Conservation (phyloP, 2,113 vertebrate species). For the Saguinus midas region DNA sequence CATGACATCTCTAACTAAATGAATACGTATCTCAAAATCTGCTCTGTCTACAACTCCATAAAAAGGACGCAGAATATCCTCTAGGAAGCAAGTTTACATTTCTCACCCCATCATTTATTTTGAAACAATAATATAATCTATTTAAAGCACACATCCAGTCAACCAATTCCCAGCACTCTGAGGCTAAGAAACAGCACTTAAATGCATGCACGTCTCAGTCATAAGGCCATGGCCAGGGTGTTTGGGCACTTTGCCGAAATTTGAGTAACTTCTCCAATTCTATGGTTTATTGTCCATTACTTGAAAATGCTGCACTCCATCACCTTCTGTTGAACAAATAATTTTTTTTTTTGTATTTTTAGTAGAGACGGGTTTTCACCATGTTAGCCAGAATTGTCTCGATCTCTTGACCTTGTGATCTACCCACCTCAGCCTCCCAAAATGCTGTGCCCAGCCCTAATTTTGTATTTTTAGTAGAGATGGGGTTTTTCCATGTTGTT, state of each 20-base stretch:
- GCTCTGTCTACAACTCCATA: neutral
- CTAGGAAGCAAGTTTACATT: neutral
- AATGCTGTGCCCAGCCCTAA: too few relatives aligned
- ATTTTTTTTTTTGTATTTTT: neutral
- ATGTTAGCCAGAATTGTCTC: too few relatives aligned
- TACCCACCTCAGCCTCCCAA: too few relatives aligned
- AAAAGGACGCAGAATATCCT: neutral
- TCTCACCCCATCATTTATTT: neutral
- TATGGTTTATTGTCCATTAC: slow-evolving; percentile 42
- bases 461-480: too few relatives aligned
- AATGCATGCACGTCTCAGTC: slow-evolving; percentile 30
- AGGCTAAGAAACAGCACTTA: slow-evolving; percentile 25
- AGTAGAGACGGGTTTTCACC: too few relatives aligned
- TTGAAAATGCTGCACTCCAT: slow-evolving; percentile 33
- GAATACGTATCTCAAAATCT: neutral
- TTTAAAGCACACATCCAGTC: neutral
- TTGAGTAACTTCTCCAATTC: neutral
- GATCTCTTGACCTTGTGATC: too few relatives aligned
- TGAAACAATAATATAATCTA: neutral
- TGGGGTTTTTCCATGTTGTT: too few relatives aligned
- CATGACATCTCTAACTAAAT: neutral
- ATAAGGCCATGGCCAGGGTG: slow-evolving; percentile 2
- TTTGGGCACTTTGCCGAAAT: neutral
- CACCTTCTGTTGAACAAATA: neutral
- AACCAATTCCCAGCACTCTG: neutral